Evolutionary conservation across 1,140 invertebrate genomes (phyloP).

Genomic region (Telenomus remus): DNA sequence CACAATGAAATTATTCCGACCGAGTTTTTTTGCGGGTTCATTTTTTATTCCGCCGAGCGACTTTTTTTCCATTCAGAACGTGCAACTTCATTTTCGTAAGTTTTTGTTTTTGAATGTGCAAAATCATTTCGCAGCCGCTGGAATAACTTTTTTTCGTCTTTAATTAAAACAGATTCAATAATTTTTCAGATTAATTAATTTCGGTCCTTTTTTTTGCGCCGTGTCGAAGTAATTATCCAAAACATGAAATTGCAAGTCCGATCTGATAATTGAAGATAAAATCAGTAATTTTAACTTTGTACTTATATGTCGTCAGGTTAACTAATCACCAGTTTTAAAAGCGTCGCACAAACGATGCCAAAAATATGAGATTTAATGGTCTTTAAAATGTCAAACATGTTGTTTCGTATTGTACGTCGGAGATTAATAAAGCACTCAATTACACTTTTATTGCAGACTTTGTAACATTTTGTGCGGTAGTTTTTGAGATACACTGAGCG

Average conservation of each 20-base stretch:
- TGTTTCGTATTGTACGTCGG: slow-evolving; percentile 15
- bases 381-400: slow-evolving; percentile 18
- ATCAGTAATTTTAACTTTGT: neutral
- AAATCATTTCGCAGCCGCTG: neutral
- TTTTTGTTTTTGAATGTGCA: no score
- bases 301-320: slow-evolving; percentile 6
- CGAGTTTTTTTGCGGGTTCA: no score
- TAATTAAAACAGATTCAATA: no score
- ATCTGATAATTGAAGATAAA: neutral
- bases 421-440: slow-evolving; percentile 17
- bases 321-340: slow-evolving; percentile 4
- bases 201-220: no score
- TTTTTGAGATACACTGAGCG: neutral
- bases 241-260: no score
- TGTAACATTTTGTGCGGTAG: neutral
- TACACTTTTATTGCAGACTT: slow-evolving; percentile 6
- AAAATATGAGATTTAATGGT: slow-evolving; percentile 10
- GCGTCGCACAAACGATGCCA: neutral
- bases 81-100: no score
- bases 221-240: no score
- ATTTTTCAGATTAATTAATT: no score
- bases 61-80: no score
- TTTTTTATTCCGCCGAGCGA: no score
- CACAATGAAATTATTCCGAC: no score
- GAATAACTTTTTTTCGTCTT: no score